Evolutionary conservation across 1,140 invertebrate species (phyloP).

Genomic region (Eriosoma lanigerum): DNA sequence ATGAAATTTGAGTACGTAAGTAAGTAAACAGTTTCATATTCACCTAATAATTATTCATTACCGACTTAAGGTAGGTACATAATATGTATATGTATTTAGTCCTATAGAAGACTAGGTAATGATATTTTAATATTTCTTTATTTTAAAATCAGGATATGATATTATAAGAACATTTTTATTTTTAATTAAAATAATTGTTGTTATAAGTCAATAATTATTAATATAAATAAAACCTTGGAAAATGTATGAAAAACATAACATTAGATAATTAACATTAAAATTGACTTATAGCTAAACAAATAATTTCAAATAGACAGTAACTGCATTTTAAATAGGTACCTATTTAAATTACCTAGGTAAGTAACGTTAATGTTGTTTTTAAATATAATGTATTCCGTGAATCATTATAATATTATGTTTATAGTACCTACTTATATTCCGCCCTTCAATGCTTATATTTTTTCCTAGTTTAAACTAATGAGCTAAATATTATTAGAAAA

Average conservation of each 20-base stretch:
- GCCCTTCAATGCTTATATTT: not conserved
- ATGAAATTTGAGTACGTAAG: too few relatives aligned
- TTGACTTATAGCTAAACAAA: not conserved
- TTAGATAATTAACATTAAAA: not conserved
- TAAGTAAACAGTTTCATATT: too few relatives aligned
- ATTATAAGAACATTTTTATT: not conserved
- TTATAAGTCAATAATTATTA: not conserved
- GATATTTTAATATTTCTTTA: slow-evolving; percentile 12
- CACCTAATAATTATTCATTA: too few relatives aligned
- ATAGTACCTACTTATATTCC: not conserved
- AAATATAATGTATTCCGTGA: not conserved
- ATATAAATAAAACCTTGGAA: slow-evolving; percentile 12
- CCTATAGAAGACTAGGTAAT: too few relatives aligned
- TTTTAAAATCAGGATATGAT: not conserved
- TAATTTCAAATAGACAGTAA: not conserved
- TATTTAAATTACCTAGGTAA: too few relatives aligned
- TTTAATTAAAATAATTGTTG: not conserved
- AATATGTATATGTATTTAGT: too few relatives aligned
- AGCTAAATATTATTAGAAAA: not conserved
- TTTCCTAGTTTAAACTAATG: not conserved
- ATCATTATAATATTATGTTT: not conserved
- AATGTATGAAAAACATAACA: not conserved
- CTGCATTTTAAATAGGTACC: not conserved
- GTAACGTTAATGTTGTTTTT: not conserved
- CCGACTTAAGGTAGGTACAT: too few relatives aligned